Conservation (phyloP, 1,140 invertebrate species). For the Drosophila athabasca region DNA sequence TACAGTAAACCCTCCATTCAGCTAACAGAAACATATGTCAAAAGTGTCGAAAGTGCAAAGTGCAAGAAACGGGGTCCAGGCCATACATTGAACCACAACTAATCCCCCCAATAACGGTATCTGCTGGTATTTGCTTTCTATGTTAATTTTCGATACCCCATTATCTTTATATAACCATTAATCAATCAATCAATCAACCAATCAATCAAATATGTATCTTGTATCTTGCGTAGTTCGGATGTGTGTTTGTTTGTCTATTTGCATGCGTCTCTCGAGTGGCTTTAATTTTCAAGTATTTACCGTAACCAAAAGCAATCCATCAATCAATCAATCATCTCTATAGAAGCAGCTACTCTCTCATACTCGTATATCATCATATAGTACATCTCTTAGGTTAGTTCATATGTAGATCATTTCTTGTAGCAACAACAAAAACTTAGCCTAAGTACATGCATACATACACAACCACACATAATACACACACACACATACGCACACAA, state of each 20-base stretch:
- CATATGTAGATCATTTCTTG: constrained; percentile 15
- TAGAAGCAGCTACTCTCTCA: constrained; percentile 27
- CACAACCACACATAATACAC: constrained; percentile 17
- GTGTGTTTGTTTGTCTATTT: constrained; percentile 60
- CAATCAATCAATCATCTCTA: constrained; percentile 30
- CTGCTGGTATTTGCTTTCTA: constrained; percentile 61
- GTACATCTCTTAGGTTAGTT: constrained; percentile 28
- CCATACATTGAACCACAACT: constrained; percentile 55
- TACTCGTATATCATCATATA: constrained; percentile 20
- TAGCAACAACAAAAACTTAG: constrained; percentile 27
- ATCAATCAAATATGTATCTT: constrained; percentile 25
- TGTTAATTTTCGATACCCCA: constrained; percentile 34
- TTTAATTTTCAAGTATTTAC: constrained; percentile 38
- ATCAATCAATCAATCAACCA: constrained; percentile 32
- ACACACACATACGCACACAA: constrained; percentile 9
- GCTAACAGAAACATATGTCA: constrained; percentile 38
- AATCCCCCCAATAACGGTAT: constrained; percentile 60
- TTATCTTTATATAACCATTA: constrained; percentile 27
- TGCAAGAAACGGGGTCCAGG: constrained; percentile 51
- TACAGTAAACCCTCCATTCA: constrained; percentile 25
- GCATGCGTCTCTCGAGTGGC: constrained; percentile 57
- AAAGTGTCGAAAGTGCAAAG: constrained; percentile 50
- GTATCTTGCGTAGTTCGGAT: constrained; percentile 52
- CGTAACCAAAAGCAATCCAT: constrained; percentile 6
- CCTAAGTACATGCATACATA: constrained; percentile 53